Evolutionary conservation across 2,113 vertebrate species (phyloP), one percentile per base, ranked within the genome.

Genomic region (Chunga burmeisteri): DNA sequence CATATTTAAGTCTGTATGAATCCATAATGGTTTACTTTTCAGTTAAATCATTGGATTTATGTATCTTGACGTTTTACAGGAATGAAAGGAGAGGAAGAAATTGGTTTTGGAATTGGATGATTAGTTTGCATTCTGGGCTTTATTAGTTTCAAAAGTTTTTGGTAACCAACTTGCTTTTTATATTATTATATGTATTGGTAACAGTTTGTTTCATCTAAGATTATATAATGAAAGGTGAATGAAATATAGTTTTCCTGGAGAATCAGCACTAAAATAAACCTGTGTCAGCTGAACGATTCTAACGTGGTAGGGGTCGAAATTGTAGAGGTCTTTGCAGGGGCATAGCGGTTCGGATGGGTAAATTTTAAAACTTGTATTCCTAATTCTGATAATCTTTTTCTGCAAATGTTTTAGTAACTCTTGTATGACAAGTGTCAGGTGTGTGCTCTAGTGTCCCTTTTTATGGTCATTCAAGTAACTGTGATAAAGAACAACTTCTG

Each of bases 11-110:
- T 42, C 42, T 79, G 17, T n/a, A 12, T 50, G 46, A 40, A n/a
- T 47, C 44, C 8, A 5, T 9, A 26, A 38, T 20, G 16, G 19
- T 85, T 66, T 42, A 38, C 49, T 47, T 53, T 58, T 75, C 16
- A 29, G 16, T 70, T 63, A 50, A 56, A 11, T 26, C 16, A 4
- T 13, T 7, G 3, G 36, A 29, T 58, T 74, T 74, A 8, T 25
- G 4, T 22, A 6, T 70, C 16, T 63, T 0, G 1, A 9, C 0
- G 1, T 70, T 88, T 52, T 53, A 42, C 19, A 7, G 44, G 42
- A 46, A 26, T 6, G 11, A 81, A 62, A 52, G 21, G 44, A 50
- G 15, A 80, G 61, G 22, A 88, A 52, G 29, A 62, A 70, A 40
- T 22, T 12, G 17, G 15, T 5, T 81, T 75, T 70, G 32, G 63